Evolutionary conservation across 1,140 invertebrate genomes (phyloP), one percentile per base, ranked within the genome.

Genomic region (Parapsyche elsis): DNA sequence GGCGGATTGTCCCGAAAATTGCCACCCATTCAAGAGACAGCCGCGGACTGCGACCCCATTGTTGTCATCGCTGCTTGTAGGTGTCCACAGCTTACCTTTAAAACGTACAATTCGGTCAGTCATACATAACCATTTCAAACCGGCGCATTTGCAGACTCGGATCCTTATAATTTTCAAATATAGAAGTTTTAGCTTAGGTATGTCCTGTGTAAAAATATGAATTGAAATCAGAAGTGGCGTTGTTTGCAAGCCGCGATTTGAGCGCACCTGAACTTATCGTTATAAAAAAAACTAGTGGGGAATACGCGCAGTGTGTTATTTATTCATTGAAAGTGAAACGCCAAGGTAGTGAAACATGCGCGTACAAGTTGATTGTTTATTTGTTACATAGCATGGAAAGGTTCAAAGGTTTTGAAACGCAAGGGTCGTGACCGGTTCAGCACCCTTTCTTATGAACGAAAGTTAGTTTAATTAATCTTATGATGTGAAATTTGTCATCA

Each of bases 1-100:
- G 75, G 75, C 75, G 53, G 75, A 77, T 77, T 77, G 75, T 77
- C 75, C 75, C 75, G 75, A 77, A 77, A 77, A 77, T 77, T 77
- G 75, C 75, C 75, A 77, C 75, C 75, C 75, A 77, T 77, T 77
- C 75, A 77, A 16, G 71, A 24, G 45, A 23, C 24, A 12, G 70
- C 14, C 73, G 26, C 14, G 5, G 46, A 24, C 26, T 26, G 45
- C 9, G 19, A 23, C n/a, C 75, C 75, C 75, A 77, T 77, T 77
- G 75, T 77, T 77, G 75, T 77, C 75, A 77, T 57, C 75, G 5
- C 75, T 77, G 75, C 24, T 64, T 57, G 75, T 77, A 77, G 75
- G 75, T 77, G 75, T 77, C 23, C 71, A 12, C 38, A 23, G 12
- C 38, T 77, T 14, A 57, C 75, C 64, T 77, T 77, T 77, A 44